Percentiles rank a stretch among this genome's conserved stretches.
phyloP scores from a whole-genome alignment of 2,888 invertebrate species.

The Schizaphis graminum region DNA sequence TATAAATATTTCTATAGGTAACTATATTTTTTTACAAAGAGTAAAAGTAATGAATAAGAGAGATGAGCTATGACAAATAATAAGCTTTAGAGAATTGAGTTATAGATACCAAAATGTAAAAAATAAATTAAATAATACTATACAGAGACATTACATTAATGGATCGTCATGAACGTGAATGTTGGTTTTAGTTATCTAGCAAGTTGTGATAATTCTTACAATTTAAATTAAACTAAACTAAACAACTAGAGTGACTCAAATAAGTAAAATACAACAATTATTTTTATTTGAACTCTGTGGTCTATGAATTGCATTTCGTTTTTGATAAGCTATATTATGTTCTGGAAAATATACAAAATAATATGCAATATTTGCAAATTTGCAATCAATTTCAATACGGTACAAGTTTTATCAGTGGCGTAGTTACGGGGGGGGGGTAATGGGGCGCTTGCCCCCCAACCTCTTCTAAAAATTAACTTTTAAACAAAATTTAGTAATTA shows the following conservation, averaged over 20 bases:
- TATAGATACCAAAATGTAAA: background rate
- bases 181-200: background rate
- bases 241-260: background rate
- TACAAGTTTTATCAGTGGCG: no score
- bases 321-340: no score
- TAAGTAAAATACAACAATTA: no score
- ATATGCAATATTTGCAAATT: no score
- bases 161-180: background rate
- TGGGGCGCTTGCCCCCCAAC: no score
- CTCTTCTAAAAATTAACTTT: no score
- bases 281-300: no score
- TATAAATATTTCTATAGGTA: background rate
- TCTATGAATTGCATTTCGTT: no score
- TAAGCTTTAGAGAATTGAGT: background rate
- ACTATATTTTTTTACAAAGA: background rate
- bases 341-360: no score
- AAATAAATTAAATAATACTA: background rate
- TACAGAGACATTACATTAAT: background rate
- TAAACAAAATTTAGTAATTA: no score
- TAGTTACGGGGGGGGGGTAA: no score
- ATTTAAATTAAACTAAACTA: background rate
- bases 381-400: no score
- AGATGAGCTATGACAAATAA: background rate
- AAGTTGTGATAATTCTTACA: background rate
- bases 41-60: background rate